Evolutionary conservation across 1,140 invertebrate species (phyloP).

Genomic region (Leptoteleia sp.): DNA sequence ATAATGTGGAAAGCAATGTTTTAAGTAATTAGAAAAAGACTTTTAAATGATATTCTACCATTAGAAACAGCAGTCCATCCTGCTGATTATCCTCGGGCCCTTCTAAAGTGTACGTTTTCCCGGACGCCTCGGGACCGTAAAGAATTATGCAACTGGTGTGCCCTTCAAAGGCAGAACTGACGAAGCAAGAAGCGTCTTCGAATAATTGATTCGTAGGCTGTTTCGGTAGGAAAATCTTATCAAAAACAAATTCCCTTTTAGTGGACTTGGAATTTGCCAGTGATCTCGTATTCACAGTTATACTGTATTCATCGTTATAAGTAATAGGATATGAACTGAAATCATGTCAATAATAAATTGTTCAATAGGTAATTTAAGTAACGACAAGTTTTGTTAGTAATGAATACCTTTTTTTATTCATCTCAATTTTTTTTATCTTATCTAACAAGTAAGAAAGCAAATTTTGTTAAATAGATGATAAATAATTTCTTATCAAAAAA

Average conservation of each 20-base stretch:
- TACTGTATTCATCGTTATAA: slow-evolving; percentile 13
- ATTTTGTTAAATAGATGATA: no score
- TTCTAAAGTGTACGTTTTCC: slow-evolving; percentile 22
- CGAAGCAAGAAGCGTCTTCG: slow-evolving; percentile 1
- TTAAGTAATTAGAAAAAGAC: no score
- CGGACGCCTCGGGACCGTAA: slow-evolving; percentile 10
- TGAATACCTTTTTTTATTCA: not conserved
- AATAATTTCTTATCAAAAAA: no score
- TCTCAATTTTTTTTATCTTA: not conserved
- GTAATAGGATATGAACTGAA: slow-evolving; percentile 16
- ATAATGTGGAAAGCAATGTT: no score
- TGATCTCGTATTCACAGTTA: not conserved
- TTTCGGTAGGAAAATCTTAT: slow-evolving; percentile 15
- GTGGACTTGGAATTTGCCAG: not conserved
- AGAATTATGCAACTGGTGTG: slow-evolving; percentile 11
- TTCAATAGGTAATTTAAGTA: not conserved
- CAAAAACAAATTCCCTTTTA: slow-evolving; percentile 18
- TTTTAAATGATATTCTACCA: no score
- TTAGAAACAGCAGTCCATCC: slow-evolving; percentile 4
- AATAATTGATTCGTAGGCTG: not conserved
- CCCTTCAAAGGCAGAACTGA: slow-evolving; percentile 19
- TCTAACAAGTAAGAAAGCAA: no score
- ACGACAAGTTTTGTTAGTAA: not conserved
- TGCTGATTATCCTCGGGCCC: not conserved
- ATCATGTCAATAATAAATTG: not conserved